Evolutionary conservation across 2,113 vertebrate genomes (phyloP).

Genomic region (Myrmecobius fasciatus): DNA sequence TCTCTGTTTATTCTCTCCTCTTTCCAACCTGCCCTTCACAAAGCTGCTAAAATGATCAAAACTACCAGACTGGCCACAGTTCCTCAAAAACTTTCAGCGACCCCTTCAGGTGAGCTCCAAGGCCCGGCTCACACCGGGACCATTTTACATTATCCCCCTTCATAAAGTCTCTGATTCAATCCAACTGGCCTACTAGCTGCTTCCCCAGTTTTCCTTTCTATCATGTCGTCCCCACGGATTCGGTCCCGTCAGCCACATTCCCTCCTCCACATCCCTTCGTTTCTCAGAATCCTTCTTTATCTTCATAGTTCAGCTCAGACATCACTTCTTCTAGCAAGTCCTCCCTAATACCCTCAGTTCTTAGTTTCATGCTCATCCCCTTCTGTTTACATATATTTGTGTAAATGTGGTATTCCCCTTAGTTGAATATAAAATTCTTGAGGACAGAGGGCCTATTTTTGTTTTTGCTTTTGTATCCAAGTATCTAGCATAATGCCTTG

Average conservation of each 20-base stretch:
- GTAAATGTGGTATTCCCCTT: background rate
- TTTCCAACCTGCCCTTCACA: background rate
- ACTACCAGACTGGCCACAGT: too few relatives aligned
- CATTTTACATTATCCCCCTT: background rate
- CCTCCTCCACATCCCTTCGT: background rate
- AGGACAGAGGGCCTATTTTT: background rate
- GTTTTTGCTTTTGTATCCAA: background rate
- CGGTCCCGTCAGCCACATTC: background rate
- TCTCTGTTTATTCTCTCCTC: background rate
- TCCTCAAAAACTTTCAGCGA: background rate
- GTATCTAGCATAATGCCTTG: background rate
- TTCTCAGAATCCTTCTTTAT: background rate
- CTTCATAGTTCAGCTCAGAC: background rate
- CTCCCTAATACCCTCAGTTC: background rate
- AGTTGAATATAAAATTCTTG: background rate
- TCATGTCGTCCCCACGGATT: background rate
- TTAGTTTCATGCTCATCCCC: background rate
- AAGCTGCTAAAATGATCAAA: background rate
- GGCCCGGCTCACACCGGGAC: background rate
- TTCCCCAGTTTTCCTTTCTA: background rate
- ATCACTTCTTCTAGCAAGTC: background rate
- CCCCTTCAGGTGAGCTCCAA: background rate
- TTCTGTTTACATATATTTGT: background rate
- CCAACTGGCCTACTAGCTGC: background rate
- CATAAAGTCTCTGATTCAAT: background rate